Evolutionary conservation across 2,113 vertebrate species (phyloP).

Genomic region (Hippocampus zosterae): DNA sequence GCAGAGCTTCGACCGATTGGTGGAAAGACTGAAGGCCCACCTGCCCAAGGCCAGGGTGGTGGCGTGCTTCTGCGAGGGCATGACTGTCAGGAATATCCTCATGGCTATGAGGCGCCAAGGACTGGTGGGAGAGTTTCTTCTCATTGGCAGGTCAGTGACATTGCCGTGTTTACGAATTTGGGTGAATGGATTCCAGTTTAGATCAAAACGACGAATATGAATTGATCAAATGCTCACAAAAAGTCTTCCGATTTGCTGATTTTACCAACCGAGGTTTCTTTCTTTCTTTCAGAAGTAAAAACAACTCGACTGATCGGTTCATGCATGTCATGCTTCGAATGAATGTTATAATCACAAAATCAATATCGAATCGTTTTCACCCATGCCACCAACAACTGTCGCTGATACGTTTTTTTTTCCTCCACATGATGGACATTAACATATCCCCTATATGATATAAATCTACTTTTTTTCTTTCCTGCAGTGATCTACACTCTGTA

Average conservation of each 20-base stretch:
- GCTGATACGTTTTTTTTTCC: slow-evolving; percentile 1
- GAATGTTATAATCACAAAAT: slow-evolving; percentile 39
- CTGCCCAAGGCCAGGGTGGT: slow-evolving; percentile 95
- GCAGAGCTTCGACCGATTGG: slow-evolving; percentile 90
- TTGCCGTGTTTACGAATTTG: background rate
- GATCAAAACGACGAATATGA: background rate
- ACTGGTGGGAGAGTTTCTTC: slow-evolving; percentile 87
- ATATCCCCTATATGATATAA: slow-evolving; percentile 32
- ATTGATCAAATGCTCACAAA: background rate
- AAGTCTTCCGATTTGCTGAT: no score
- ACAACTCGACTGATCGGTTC: slow-evolving; percentile 5
- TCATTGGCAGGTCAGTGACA: slow-evolving; percentile 90
- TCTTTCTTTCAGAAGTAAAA: slow-evolving; percentile 23
- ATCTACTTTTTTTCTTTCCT: slow-evolving; percentile 43
- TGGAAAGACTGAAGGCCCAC: slow-evolving; percentile 84
- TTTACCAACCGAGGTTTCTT: background rate
- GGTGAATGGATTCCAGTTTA: background rate
- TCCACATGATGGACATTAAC: slow-evolving; percentile 25
- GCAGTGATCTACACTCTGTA: slow-evolving; percentile 37
- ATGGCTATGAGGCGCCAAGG: slow-evolving; percentile 95
- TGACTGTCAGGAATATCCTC: slow-evolving; percentile 93
- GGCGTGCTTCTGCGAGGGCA: slow-evolving; percentile 97
- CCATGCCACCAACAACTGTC: slow-evolving; percentile 9
- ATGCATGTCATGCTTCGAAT: background rate
- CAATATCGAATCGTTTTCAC: slow-evolving; percentile 38